Evolutionary conservation across 2,797 vertebrate species (phyloP).

Genomic region (Silurus lanzhouensis): DNA sequence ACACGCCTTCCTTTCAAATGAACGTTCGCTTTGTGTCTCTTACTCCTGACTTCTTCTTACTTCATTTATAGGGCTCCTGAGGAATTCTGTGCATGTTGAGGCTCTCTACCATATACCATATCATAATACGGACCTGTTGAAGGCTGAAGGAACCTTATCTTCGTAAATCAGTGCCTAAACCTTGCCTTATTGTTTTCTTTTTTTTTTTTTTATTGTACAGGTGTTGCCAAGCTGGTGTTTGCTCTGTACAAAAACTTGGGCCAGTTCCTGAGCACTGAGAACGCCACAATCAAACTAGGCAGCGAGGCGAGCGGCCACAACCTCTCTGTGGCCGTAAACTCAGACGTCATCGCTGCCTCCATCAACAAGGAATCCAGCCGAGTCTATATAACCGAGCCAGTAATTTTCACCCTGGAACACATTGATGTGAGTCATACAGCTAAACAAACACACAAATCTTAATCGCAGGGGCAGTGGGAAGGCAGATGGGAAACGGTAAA

Average conservation of each 20-base stretch:
- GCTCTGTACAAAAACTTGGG: constrained; percentile 96
- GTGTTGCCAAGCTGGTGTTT: constrained; percentile 95
- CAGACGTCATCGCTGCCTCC: constrained; percentile 94
- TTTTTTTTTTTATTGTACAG: constrained; percentile 62
- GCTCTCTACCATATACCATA: background rate
- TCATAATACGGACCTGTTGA: background rate
- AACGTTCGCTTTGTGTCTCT: background rate
- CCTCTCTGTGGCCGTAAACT: constrained; percentile 91
- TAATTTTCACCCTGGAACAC: constrained; percentile 95
- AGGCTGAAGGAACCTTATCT: background rate
- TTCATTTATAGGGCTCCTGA: background rate
- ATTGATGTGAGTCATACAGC: constrained; percentile 88
- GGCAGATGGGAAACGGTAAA: constrained; percentile 63
- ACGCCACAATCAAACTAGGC: constrained; percentile 90
- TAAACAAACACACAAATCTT: constrained; percentile 70
- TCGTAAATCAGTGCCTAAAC: background rate
- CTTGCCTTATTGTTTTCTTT: background rate
- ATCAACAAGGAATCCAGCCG: constrained; percentile 99
- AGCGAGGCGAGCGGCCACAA: constrained; percentile 85
- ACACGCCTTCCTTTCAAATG: background rate
- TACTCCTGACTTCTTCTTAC: background rate
- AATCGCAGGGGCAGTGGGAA: constrained; percentile 74
- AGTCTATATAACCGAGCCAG: constrained; percentile 95
- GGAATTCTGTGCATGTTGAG: background rate
- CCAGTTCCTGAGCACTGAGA: constrained; percentile 95